Evolutionary conservation across 2,797 vertebrate species (phyloP).

Genomic region (Pantherophis vulpinus): DNA sequence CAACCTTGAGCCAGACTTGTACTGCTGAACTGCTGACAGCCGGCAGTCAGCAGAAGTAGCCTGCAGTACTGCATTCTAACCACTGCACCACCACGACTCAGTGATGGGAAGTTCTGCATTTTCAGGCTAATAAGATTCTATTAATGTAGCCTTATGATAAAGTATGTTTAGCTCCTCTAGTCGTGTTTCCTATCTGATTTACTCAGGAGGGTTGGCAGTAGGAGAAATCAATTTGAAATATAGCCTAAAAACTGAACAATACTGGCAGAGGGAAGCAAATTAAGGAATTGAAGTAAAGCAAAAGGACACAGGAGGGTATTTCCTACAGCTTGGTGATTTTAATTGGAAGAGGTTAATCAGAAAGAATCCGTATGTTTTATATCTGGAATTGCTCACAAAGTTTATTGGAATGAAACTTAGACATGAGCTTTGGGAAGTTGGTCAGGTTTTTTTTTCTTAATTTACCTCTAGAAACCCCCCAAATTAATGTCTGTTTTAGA

Average conservation of each 20-base stretch:
- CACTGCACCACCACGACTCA: too few species aligned
- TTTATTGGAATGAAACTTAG: not conserved
- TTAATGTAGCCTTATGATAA: too few species aligned
- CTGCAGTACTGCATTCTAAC: too few species aligned
- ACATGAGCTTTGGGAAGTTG: not conserved
- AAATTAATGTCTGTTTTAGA: not conserved
- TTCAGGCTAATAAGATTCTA: too few species aligned
- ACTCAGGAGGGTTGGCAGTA: too few species aligned
- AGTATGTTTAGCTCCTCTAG: too few species aligned
- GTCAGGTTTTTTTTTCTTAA: not conserved
- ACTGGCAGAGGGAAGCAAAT: not conserved
- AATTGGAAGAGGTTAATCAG: not conserved
- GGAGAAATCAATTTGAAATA: not conserved
- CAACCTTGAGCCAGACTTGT: not conserved
- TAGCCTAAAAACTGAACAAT: constrained; percentile 11
- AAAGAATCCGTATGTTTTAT: not conserved
- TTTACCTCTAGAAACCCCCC: not conserved
- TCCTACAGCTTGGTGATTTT: not conserved
- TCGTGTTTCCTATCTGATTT: too few species aligned
- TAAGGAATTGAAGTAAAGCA: not conserved
- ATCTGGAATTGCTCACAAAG: not conserved
- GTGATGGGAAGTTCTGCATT: too few species aligned
- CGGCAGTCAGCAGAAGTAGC: too few species aligned
- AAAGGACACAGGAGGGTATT: not conserved
- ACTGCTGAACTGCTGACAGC: not conserved